Evolutionary conservation across 2,113 vertebrate species (phyloP).

Genomic region (Neogale vison): DNA sequence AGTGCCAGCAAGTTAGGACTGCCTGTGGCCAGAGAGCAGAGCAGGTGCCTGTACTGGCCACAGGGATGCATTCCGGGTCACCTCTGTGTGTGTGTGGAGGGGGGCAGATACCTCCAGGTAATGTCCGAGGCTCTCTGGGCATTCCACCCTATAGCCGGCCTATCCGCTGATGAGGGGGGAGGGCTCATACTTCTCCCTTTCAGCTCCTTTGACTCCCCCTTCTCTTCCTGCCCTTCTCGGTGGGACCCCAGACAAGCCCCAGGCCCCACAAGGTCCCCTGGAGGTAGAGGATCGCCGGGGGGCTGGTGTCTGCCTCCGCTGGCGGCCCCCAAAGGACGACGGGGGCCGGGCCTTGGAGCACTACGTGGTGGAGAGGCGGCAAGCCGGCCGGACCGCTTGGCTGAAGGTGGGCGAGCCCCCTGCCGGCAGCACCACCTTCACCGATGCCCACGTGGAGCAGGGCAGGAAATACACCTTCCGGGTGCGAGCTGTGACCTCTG

Average conservation of each 20-base stretch:
- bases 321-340: conserved; percentile 88
- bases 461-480: conserved; percentile 90
- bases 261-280: conserved; percentile 89
- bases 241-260: conserved; percentile 85
- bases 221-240: neutral
- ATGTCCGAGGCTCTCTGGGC: neutral
- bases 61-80: rapidly evolving
- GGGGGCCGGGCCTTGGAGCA: conserved; percentile 87
- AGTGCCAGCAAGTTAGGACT: no score
- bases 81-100: neutral
- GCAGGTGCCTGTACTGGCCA: neutral
- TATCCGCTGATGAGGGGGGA: neutral
- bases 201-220: neutral
- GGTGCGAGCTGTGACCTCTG: conserved; percentile 87
- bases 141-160: neutral
- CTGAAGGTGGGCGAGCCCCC: conserved; percentile 85
- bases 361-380: conserved; percentile 88
- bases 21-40: neutral
- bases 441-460: conserved; percentile 84
- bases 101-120: neutral
- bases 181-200: rapidly evolving
- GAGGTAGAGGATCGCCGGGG: conserved; percentile 82
- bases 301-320: conserved; percentile 85
- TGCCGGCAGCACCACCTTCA: conserved; percentile 84
- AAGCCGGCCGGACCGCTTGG: conserved; percentile 86